Evolutionary conservation across 2,797 vertebrate genomes (phyloP), one percentile per base, ranked within the genome.

Genomic region (Enteromius fasciolatus): DNA sequence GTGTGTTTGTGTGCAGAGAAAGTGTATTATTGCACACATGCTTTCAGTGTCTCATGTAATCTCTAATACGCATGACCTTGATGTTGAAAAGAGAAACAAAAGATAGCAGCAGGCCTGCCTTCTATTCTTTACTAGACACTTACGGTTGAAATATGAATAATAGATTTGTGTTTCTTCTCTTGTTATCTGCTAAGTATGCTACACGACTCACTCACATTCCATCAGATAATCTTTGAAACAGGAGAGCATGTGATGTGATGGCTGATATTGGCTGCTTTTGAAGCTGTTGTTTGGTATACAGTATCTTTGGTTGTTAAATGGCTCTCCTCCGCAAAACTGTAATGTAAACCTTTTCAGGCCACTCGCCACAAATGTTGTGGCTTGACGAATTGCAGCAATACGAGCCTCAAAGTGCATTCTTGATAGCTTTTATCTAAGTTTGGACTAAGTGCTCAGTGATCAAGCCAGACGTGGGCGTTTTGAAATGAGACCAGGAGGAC

Each of bases 391-490:
- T 88, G 87, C 68, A 20, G 64, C 87, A 93, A 94, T 87, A 88
- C 57, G 78, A 91, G 87, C 86, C 73, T 76, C 87, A 87, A 83
- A 93, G 90, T 89, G 87, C 89, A 89, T 93, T 88, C 88, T 92
- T 90, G 85, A 86, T 89, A 86, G 86, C 77, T 92, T 94, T 94
- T 93, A 94, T 91, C 91, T 90, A 80, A 59, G 84, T 89, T 83
- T 87, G 86, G 89, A 82, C 76, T 52, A 86, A 90, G 90, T 84
- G 86, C 75, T 91, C 90, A 66, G 89, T 91, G 90, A 92, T 90
- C 84, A 84, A 89, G 87, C 83, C 80, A 82, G 88, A 88, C 87
- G 50, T 90, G 87, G 87, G 90, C 89, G 89, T 85, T 85, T 84
- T 79, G 31, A 73, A 59, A 70, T 52, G 61, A 63, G 33, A 70